Evolutionary conservation across 2,113 vertebrate genomes (phyloP).

Genomic region (Lichenostomus cassidix): DNA sequence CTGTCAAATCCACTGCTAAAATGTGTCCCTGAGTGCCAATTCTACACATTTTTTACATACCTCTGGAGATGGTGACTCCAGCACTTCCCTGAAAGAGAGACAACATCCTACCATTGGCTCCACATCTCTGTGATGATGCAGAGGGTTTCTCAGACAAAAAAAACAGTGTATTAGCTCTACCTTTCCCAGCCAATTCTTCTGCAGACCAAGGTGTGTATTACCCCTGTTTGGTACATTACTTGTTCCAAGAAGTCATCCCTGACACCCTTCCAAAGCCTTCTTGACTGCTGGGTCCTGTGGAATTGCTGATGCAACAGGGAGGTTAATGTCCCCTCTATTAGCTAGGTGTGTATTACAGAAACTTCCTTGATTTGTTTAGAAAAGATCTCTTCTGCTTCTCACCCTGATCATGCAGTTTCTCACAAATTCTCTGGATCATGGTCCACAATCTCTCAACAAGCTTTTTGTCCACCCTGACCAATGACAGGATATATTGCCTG

Average conservation of each 20-base stretch:
- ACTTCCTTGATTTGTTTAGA: not conserved
- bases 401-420: not conserved
- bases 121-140: not conserved
- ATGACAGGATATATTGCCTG: not conserved
- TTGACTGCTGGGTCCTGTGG: not conserved
- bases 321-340: not conserved
- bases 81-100: not conserved
- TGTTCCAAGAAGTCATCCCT: not conserved
- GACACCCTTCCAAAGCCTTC: not conserved
- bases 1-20: not conserved
- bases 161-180: not conserved
- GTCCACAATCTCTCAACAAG: not conserved
- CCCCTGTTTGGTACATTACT: not conserved
- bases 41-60: not conserved
- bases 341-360: not conserved
- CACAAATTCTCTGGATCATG: not conserved
- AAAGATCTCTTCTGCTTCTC: not conserved
- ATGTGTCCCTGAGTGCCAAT: accelerated
- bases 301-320: not conserved
- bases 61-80: not conserved
- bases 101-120: not conserved
- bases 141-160: not conserved
- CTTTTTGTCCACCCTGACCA: not conserved
- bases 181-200: not conserved
- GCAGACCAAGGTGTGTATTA: not conserved